Conservation (phyloP, 2,888 invertebrate species). For the Pristionchus fissidentatus region DNA sequence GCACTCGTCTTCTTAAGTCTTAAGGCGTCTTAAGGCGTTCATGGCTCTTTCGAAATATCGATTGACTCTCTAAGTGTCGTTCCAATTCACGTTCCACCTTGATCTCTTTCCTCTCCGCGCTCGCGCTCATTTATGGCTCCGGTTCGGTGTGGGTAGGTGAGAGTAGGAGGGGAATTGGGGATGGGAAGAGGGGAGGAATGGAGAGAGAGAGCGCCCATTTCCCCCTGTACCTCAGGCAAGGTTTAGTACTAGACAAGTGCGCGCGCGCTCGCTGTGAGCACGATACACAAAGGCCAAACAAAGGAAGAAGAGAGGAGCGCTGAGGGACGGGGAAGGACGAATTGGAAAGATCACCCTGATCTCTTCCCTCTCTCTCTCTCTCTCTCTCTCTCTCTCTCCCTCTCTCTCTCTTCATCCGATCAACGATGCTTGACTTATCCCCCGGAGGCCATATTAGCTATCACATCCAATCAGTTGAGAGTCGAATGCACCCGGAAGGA, state of each 20-base stretch:
- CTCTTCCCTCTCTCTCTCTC: neutral
- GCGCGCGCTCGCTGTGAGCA: neutral
- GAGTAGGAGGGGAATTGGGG: neutral
- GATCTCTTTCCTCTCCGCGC: slow-evolving; percentile 8
- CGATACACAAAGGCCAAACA: slow-evolving; percentile 25
- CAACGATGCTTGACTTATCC: slow-evolving; percentile 8
- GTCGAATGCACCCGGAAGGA: slow-evolving; percentile 19
- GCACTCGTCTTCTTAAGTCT: too few species aligned
- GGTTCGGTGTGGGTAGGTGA: slow-evolving; percentile 11
- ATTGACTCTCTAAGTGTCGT: neutral
- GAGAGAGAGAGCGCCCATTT: neutral
- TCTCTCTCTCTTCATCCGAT: slow-evolving; percentile 1
- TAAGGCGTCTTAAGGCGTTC: too few species aligned
- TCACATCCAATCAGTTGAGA: slow-evolving; percentile 33
- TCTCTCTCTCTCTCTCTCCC: slow-evolving; percentile 6
- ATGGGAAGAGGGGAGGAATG: neutral
- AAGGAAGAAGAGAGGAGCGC: slow-evolving; percentile 9
- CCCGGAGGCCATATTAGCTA: neutral
- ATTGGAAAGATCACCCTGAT: neutral
- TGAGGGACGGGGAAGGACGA: too few species aligned
- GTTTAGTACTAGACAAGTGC: slow-evolving; percentile 30
- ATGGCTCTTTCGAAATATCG: neutral
- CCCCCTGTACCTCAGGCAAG: slow-evolving; percentile 41
- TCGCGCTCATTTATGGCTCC: slow-evolving; percentile 41
- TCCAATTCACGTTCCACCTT: slow-evolving; percentile 36